Percentiles rank a stretch among this genome's conserved stretches.
phyloP scores from a whole-genome alignment of 2,888 invertebrate genomes.

The Hipparchia sbordonii region DNA sequence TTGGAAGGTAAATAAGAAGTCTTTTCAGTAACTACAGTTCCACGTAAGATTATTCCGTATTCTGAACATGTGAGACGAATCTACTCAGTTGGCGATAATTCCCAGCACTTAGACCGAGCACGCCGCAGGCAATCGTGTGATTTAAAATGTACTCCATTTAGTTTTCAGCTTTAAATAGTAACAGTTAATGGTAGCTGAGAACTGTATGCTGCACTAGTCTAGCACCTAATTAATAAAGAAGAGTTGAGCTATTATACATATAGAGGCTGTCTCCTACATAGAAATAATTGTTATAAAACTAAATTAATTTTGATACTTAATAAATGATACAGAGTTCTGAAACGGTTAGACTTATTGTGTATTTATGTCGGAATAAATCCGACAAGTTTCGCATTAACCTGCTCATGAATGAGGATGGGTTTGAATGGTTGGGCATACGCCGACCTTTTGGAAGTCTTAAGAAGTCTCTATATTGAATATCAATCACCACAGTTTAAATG shows the following conservation, averaged over 20 bases:
- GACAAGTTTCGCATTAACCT: too few relatives aligned
- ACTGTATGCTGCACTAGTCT: neutral
- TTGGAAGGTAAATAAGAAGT: neutral
- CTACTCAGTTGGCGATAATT: constrained; percentile 11
- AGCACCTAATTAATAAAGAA: neutral
- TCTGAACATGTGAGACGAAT: constrained; percentile 10
- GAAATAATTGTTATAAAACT: neutral
- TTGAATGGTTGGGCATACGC: too few relatives aligned
- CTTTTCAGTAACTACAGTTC: constrained; percentile 1
- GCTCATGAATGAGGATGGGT: too few relatives aligned
- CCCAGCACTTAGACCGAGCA: constrained; percentile 7
- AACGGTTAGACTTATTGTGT: too few relatives aligned
- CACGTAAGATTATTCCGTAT: constrained; percentile 10
- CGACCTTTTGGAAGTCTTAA: too few relatives aligned
- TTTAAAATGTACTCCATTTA: constrained; percentile 9
- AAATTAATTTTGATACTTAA: too few relatives aligned
- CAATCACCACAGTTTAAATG: too few relatives aligned
- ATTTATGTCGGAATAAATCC: too few relatives aligned
- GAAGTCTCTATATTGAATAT: too few relatives aligned
- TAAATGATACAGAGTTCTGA: too few relatives aligned
- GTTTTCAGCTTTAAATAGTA: constrained; percentile 6
- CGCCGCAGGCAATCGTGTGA: constrained; percentile 4
- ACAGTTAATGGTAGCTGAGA: neutral
- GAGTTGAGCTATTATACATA: neutral
- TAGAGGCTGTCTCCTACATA: neutral